Evolutionary conservation across 92 coral and sea anemone species (phyloP), one percentile per base, ranked within the genome.

Genomic region (Phenganax marumi): DNA sequence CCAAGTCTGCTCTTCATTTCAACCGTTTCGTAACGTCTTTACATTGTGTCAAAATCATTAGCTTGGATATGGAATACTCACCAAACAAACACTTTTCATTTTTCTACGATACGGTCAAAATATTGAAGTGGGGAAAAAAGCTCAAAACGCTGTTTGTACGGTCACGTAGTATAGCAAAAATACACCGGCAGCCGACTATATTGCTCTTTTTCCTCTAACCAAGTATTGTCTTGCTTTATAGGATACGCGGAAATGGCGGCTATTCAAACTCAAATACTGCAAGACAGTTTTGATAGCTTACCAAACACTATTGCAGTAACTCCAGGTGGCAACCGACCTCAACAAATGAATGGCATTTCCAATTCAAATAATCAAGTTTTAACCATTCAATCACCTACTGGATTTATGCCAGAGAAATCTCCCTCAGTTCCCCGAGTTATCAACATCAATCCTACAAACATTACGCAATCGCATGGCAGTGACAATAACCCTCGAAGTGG

Each of bases 401-500:
- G 73, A 14, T 39, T 61, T 43, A 11, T 23, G 7, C 50, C 18
- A 6, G 68, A 61, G 54, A 78, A 62, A 61, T 61, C 73, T 48
- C 43, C 43, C 43, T 72, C 71, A 61, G 63, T 49, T 66, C 72
- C 72, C 12, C 72, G 58, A 14, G 52, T 78, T 46, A 50, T 78
- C 47, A 50, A 52, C 7, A 12, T 52, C 21, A 61, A 10, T 43
- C 23, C 18, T 50, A 39, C 52, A 49, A 52, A 48, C 73, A 56
- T 78, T 16, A 14, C 51, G 9, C 83, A 78, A 19, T 63, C 83
- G 17, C 52, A 25, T 16, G 47, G 81, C 25, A 72, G 63, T 78
- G 83, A 56, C 23, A 71, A 78, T 13, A 78, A 78, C 33, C 83
- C 83, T 3, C 56, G 83, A 48, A 78, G 58, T 61, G 83, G 83